Percentiles rank a stretch among this genome's conserved stretches.
phyloP scores from a whole-genome alignment of 2,113 vertebrate genomes.

The Gobiocypris rarus region DNA sequence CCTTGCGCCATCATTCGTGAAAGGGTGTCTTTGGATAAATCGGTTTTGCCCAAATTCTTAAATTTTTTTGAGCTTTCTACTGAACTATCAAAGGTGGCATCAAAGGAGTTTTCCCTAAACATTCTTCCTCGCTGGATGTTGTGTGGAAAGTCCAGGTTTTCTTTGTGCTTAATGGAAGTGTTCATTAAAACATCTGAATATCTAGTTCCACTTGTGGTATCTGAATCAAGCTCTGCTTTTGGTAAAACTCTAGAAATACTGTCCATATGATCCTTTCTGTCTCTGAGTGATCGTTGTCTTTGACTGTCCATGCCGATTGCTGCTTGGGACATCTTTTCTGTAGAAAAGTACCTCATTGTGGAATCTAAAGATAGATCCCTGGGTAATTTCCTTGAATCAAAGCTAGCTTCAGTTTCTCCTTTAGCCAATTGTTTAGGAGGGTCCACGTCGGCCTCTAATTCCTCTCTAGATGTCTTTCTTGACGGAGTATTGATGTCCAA shows the following conservation, averaged over 20 bases:
- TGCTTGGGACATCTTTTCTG: constrained; percentile 21
- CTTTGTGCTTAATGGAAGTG: constrained; percentile 42
- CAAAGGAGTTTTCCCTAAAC: constrained; percentile 51
- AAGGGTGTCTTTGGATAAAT: constrained; percentile 51
- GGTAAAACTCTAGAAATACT: constrained; percentile 34
- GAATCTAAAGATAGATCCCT: constrained; percentile 37
- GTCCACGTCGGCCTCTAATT: constrained; percentile 49
- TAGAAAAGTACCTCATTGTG: not conserved
- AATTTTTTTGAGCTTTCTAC: constrained; percentile 57
- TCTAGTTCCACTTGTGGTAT: constrained; percentile 28
- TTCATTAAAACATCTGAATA: constrained; percentile 6
- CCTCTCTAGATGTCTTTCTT: constrained; percentile 58
- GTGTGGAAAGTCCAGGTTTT: constrained; percentile 58
- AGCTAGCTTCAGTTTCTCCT: constrained; percentile 15
- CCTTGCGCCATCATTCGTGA: constrained; percentile 55
- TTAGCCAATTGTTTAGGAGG: constrained; percentile 12
- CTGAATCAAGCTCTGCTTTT: constrained; percentile 19
- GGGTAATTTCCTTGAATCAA: constrained; percentile 36
- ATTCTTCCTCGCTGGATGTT: constrained; percentile 54
- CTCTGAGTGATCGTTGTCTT: constrained; percentile 33
- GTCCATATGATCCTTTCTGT: constrained; percentile 45
- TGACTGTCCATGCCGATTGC: constrained; percentile 5
- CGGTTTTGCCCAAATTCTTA: constrained; percentile 60
- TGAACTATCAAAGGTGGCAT: constrained; percentile 52
- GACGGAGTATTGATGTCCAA: constrained; percentile 48